phyloP scores from a whole-genome alignment of 2,113 vertebrate species.

The Rhea pennata region DNA sequence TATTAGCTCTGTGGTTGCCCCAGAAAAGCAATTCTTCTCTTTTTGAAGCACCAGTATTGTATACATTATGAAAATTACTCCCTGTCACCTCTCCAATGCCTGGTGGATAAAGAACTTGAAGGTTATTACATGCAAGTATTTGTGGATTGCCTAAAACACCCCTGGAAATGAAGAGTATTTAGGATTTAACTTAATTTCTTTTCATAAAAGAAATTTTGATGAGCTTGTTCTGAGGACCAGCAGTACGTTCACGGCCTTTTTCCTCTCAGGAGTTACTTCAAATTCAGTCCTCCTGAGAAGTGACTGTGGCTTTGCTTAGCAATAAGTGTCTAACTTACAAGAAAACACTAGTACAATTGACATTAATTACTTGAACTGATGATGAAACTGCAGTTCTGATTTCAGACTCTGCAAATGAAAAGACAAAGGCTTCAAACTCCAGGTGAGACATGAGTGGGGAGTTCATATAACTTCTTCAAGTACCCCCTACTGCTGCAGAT shows the following conservation, averaged over 20 bases:
- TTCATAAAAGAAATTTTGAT: neutral
- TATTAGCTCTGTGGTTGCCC: neutral
- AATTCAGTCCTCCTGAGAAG: neutral
- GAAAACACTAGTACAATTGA: neutral
- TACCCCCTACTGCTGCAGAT: neutral
- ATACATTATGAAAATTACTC: neutral
- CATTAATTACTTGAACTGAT: neutral
- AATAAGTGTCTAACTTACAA: neutral
- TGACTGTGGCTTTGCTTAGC: neutral
- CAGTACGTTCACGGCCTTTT: neutral
- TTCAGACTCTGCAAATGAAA: neutral
- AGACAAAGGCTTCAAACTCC: neutral
- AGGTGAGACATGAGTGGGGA: neutral
- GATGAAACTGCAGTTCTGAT: neutral
- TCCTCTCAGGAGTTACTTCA: neutral
- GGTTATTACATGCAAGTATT: neutral
- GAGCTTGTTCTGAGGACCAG: neutral
- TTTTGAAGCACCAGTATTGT: neutral
- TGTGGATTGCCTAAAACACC: neutral
- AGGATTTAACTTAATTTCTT: neutral
- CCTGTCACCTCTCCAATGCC: neutral
- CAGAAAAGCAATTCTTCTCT: neutral
- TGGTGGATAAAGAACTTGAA: neutral
- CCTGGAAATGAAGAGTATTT: neutral
- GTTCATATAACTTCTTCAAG: neutral